Evolutionary conservation across 2,888 invertebrate genomes (phyloP), one percentile per base, ranked within the genome.

Genomic region (Arctia plantaginis): DNA sequence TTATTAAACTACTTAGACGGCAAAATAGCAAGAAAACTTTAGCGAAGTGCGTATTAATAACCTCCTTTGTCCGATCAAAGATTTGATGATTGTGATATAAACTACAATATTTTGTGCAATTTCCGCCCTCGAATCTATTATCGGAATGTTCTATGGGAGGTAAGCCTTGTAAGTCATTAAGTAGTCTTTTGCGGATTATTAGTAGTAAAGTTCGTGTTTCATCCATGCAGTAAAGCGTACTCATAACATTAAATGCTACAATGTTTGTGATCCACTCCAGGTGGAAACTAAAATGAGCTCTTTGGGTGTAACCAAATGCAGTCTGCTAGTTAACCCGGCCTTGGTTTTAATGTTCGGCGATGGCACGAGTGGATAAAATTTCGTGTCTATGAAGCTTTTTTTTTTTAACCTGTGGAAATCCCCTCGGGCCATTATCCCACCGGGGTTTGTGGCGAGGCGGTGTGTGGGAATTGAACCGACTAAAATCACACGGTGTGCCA

Each of bases 201-300:
- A 30, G 62, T 70, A n/a, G 51, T 35, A 62, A 66, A 75, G 69
- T 69, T 33, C 72, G 71, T 77, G 78, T 78, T 85, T 82, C 82
- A 86, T 87, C 82, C 83, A 81, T 15, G 83, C 85, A 83, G 85
- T 88, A 87, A 87, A 86, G 86, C 85, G 74, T 80, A 80, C 85
- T 89, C 90, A 91, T 85, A 84, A 83, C 80, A 87, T 87, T 87
- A 88, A 86, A 82, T 71, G 82, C 79, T 84, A 90, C 90, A 89
- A 85, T 89, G 89, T 88, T 83, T 81, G 79, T 70, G 71, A 76
- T 81, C 76, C 76, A 81, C 79, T 75, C 80, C 84, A 86, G 85
- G 82, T 87, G 87, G 86, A 87, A 84, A 82, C 84, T 81, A 89
- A 91, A 90, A 90, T 90, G 89, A 86, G 86, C 85, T 87, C 85